These are phyloP conservation scores for Holcopasites calliopsidis DNA, from an alignment of 1,140 invertebrate genomes.

Conservation along the genomic window DNA sequence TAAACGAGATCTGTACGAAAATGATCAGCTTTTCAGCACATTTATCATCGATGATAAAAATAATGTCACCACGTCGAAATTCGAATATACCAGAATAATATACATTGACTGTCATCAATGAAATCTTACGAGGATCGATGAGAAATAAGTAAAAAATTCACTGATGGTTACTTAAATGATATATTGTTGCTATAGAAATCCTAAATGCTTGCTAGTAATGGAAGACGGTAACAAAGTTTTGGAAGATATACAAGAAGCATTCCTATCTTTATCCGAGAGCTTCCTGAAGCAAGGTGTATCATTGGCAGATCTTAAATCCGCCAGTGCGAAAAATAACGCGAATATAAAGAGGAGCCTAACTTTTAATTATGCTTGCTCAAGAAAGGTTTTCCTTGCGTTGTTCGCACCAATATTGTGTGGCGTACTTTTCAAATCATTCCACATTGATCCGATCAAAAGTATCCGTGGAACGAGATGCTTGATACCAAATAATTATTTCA, in stretches of 20 bases:
- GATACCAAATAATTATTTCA: slow-evolving; percentile 89
- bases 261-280: slow-evolving; percentile 59
- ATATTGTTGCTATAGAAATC: no score
- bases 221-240: slow-evolving; percentile 40
- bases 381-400: slow-evolving; percentile 48
- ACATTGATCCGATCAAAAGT: slow-evolving; percentile 46
- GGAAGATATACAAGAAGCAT: slow-evolving; percentile 59
- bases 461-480: slow-evolving; percentile 83
- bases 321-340: slow-evolving; percentile 3
- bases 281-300: slow-evolving; percentile 58
- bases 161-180: slow-evolving; percentile 17
- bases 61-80: not conserved
- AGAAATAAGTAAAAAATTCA: not conserved
- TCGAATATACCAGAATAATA: not conserved
- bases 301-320: slow-evolving; percentile 56
- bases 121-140: not conserved
- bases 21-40: not conserved
- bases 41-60: not conserved
- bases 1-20: not conserved
- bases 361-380: slow-evolving; percentile 18
- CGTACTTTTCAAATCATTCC: slow-evolving; percentile 44
- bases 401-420: slow-evolving; percentile 51
- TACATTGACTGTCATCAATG: not conserved
- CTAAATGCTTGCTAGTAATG: slow-evolving; percentile 39
- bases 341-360: slow-evolving; percentile 16